Conservation (phyloP, 2,797 vertebrate genomes). For the Sebastiscus tertius region DNA sequence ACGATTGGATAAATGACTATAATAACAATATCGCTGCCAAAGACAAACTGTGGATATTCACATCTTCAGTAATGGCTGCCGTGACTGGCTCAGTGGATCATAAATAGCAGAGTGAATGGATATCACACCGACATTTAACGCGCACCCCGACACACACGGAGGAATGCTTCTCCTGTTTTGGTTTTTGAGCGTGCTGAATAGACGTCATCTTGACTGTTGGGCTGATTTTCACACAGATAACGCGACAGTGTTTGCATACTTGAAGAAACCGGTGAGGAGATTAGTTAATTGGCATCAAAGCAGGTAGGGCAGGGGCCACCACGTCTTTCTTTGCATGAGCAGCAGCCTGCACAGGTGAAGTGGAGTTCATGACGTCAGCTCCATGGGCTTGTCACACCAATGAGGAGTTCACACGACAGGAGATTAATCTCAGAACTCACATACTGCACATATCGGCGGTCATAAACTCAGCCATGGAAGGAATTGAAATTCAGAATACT, state of each 20-base stretch:
- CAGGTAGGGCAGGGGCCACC: constrained; percentile 33
- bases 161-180: constrained; percentile 65
- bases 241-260: constrained; percentile 75
- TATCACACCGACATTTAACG: constrained; percentile 24
- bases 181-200: constrained; percentile 59
- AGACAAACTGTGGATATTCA: constrained; percentile 34
- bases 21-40: constrained; percentile 34
- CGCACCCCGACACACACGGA: constrained; percentile 24
- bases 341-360: constrained; percentile 64
- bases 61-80: constrained; percentile 20
- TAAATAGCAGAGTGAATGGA: constrained; percentile 32
- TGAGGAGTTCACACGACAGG: constrained; percentile 44
- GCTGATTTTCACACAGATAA: constrained; percentile 81
- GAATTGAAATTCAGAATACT: constrained; percentile 11
- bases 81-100: constrained; percentile 30
- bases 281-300: constrained; percentile 78
- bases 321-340: constrained; percentile 48
- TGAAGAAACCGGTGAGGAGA: constrained; percentile 52
- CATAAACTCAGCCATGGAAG: constrained; percentile 7
- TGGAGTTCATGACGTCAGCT: constrained; percentile 73
- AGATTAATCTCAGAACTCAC: not conserved
- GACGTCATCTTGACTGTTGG: constrained; percentile 71
- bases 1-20: constrained; percentile 21
- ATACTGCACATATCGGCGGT: constrained; percentile 29
- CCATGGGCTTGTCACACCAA: constrained; percentile 23